These are phyloP conservation scores for Etheostoma perlongum DNA, from an alignment of 2,797 vertebrate species.

Conservation along the genomic window DNA sequence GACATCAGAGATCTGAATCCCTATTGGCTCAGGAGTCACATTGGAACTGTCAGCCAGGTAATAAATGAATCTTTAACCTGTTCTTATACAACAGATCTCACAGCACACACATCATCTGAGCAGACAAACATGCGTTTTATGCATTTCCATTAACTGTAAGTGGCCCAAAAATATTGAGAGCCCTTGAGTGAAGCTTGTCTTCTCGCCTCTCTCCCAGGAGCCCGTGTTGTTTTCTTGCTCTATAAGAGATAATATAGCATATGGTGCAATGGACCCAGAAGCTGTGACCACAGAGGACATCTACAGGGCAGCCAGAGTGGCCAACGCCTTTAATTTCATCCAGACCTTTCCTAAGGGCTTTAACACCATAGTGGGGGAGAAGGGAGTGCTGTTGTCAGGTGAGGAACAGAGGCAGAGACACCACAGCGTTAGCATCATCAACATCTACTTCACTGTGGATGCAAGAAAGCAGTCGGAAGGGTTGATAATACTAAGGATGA, in stretches of 20 bases:
- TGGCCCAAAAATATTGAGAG: neutral
- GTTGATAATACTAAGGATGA: neutral
- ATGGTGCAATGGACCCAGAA: slow-evolving; percentile 88
- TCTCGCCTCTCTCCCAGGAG: slow-evolving; percentile 83
- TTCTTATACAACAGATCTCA: neutral
- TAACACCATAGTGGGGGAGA: slow-evolving; percentile 95
- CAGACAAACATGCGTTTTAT: too few species aligned
- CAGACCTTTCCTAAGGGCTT: slow-evolving; percentile 91
- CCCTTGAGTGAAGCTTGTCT: neutral
- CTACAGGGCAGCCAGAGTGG: slow-evolving; percentile 88
- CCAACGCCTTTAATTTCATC: slow-evolving; percentile 93
- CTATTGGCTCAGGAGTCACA: slow-evolving; percentile 91
- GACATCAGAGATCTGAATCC: slow-evolving; percentile 93
- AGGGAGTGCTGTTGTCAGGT: slow-evolving; percentile 97
- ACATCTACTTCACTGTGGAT: neutral
- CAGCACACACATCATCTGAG: neutral
- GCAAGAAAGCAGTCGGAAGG: neutral
- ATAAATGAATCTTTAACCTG: neutral
- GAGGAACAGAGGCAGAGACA: slow-evolving; percentile 7
- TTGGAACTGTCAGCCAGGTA: slow-evolving; percentile 98
- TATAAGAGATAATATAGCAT: slow-evolving; percentile 96
- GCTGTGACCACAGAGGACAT: slow-evolving; percentile 88
- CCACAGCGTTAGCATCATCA: neutral
- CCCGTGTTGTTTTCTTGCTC: slow-evolving; percentile 97
- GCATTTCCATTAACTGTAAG: neutral